These are phyloP conservation scores for Pachypeltis micranthus DNA, from an alignment of 1,140 invertebrate genomes.

Conservation along the genomic window DNA sequence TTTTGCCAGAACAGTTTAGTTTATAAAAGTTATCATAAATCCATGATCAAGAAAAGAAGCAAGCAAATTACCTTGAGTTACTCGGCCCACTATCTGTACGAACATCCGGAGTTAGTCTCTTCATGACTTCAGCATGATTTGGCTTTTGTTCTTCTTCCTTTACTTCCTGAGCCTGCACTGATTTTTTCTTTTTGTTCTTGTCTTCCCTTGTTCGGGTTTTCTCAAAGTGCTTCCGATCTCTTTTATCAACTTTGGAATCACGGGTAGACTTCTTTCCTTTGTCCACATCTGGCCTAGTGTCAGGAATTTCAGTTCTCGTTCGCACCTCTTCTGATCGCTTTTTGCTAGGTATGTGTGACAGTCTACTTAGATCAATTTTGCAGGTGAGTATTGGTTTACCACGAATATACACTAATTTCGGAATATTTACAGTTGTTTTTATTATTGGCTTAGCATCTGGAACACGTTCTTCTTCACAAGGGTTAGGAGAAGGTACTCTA, in stretches of 20 bases:
- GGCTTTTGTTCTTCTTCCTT: background rate
- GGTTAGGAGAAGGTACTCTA: constrained; percentile 5
- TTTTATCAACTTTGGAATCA: constrained; percentile 29
- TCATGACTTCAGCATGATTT: constrained; percentile 13
- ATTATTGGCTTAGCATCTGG: background rate
- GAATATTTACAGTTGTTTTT: background rate
- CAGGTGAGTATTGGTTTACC: constrained; percentile 35
- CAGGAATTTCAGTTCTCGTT: constrained; percentile 38
- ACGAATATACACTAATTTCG: constrained; percentile 5
- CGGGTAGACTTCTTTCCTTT: constrained; percentile 19
- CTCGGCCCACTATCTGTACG: background rate
- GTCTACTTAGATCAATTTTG: constrained; percentile 26
- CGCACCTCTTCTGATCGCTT: constrained; percentile 35
- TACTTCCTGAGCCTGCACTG: background rate
- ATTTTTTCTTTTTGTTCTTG: constrained; percentile 15
- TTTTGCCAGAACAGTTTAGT: no score
- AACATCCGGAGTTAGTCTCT: constrained; percentile 19
- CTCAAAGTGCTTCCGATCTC: constrained; percentile 34
- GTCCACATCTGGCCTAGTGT: constrained; percentile 40
- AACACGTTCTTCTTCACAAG: background rate
- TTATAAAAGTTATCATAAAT: no score
- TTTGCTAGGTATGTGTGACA: constrained; percentile 32
- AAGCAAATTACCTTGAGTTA: constrained; percentile 9
- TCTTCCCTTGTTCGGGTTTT: constrained; percentile 24
- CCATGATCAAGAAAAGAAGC: no score